Evolutionary conservation across 1,140 invertebrate genomes (phyloP).

Genomic region (Drosophila sechellia): DNA sequence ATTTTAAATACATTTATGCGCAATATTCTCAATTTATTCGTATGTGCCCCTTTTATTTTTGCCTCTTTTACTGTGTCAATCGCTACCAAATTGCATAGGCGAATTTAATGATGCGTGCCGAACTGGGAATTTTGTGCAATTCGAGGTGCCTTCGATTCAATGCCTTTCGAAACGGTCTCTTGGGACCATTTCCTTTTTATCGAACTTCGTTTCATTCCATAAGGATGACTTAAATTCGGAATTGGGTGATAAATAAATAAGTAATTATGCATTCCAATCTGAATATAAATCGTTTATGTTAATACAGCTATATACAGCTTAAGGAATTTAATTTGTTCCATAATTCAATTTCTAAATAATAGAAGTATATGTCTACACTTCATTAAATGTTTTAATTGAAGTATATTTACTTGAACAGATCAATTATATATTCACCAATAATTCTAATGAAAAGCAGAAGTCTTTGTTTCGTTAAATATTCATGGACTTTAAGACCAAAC

Average conservation of each 20-base stretch:
- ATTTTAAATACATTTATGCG: slow-evolving; percentile 81
- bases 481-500: not conserved
- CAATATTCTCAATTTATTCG: slow-evolving; percentile 74
- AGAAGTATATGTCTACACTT: not conserved
- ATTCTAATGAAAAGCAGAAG: too few species aligned
- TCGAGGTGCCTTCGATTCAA: slow-evolving; percentile 14
- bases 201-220: not conserved
- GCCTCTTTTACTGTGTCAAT: slow-evolving; percentile 46
- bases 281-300: not conserved
- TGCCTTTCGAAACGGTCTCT: not conserved
- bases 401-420: not conserved
- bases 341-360: too few species aligned
- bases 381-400: not conserved
- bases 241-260: not conserved
- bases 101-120: slow-evolving; percentile 47
- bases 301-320: too few species aligned
- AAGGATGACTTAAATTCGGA: not conserved
- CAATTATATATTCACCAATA: not conserved
- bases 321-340: not conserved
- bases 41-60: slow-evolving; percentile 6
- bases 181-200: not conserved
- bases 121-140: slow-evolving; percentile 20
- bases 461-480: too few species aligned
- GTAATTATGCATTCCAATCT: not conserved
- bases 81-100: slow-evolving; percentile 55